Percentiles rank a stretch among this genome's conserved stretches.
Conservation (phyloP, 2,797 vertebrate genomes). For the Melopsittacus undulatus region DNA sequence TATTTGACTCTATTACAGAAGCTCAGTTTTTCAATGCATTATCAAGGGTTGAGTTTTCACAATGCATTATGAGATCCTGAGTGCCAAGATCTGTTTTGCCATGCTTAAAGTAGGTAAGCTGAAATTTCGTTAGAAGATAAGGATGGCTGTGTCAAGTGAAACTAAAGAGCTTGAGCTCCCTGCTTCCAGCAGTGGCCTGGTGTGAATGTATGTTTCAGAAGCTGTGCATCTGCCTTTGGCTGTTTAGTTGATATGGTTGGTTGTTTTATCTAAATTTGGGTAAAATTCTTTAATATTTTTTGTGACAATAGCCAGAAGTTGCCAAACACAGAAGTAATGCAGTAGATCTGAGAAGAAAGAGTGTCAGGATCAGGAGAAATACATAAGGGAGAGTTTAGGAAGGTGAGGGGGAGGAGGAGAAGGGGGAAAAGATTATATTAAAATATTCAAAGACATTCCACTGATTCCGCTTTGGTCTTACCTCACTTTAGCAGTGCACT, state of each 20-base stretch:
- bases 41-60: background rate
- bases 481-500: background rate
- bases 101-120: background rate
- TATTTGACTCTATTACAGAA: background rate
- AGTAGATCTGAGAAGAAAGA: background rate
- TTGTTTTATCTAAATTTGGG: background rate
- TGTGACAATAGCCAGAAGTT: background rate
- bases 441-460: background rate
- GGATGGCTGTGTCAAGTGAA: background rate
- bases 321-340: background rate
- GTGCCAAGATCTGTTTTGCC: background rate
- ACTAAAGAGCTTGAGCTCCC: background rate
- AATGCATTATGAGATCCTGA: background rate
- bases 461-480: background rate
- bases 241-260: background rate
- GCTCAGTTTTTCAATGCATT: background rate
- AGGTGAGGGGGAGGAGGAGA: fast-evolving
- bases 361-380: background rate
- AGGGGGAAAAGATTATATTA: background rate
- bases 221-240: background rate
- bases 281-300: background rate
- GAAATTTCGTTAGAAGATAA: background rate
- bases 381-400: background rate
- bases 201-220: background rate
- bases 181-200: background rate